A percentile compares a stretch with the other conserved stretches of the same genome.
These are phyloP conservation scores for Latrodectus elegans DNA, from an alignment of 2,888 invertebrate species.

Conservation along the genomic window DNA sequence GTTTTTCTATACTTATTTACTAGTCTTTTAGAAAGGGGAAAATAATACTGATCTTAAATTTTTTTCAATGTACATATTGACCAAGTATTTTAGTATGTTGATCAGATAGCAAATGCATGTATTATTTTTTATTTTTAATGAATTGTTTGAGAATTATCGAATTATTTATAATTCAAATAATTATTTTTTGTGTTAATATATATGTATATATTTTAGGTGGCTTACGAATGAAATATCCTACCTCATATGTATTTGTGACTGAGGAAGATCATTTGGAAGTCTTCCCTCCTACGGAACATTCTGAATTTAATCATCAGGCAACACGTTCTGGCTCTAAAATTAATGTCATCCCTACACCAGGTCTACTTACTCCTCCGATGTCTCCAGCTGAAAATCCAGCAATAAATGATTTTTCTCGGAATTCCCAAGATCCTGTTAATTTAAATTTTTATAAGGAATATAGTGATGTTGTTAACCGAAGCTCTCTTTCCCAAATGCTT, in stretches of 20 bases:
- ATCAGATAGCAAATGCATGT: no score
- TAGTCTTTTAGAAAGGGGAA: no score
- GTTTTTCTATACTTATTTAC: no score
- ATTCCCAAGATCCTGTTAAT: background rate
- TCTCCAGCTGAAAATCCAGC: slow-evolving; percentile 72
- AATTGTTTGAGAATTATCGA: no score
- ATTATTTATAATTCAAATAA: no score
- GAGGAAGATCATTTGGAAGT: slow-evolving; percentile 86
- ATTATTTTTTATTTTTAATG: no score
- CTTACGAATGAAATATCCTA: slow-evolving; percentile 95
- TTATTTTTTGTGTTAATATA: background rate
- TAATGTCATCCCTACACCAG: slow-evolving; percentile 19
- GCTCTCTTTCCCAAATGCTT: background rate
- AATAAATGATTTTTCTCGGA: slow-evolving; percentile 15
- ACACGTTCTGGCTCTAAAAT: slow-evolving; percentile 70
- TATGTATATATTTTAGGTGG: slow-evolving; percentile 80
- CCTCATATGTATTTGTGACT: slow-evolving; percentile 92
- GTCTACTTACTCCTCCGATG: slow-evolving; percentile 73
- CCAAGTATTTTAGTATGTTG: no score
- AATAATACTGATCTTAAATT: no score
- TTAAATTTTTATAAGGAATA: background rate
- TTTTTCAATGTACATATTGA: no score
- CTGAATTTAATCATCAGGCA: slow-evolving; percentile 71
- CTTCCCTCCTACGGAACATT: slow-evolving; percentile 12
- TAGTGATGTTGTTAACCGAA: background rate